Percentiles rank a stretch among this genome's conserved stretches.
Evolutionary conservation across 2,113 vertebrate genomes (phyloP).

Genomic region (Etheostoma cragini): DNA sequence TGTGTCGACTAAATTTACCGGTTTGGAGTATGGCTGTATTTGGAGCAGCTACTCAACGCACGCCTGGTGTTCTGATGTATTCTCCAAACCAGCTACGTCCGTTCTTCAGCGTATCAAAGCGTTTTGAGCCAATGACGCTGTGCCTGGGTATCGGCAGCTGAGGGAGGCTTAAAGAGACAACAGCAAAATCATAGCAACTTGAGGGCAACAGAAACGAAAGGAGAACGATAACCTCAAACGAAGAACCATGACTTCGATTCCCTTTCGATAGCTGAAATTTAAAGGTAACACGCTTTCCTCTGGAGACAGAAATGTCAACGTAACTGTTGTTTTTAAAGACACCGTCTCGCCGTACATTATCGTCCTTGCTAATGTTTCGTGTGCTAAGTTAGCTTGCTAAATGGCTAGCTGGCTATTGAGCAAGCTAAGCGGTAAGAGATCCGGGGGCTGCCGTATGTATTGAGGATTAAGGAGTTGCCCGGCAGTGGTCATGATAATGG

Average conservation of each 20-base stretch:
- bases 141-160: conserved; percentile 61
- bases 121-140: conserved; percentile 73
- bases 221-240: conserved; percentile 51
- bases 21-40: background rate
- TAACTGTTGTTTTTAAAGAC: background rate
- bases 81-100: conserved; percentile 69
- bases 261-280: conserved; percentile 47
- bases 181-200: conserved; percentile 77
- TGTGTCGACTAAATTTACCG: background rate
- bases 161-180: conserved; percentile 86
- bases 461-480: conserved; percentile 85
- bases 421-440: conserved; percentile 65
- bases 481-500: conserved; percentile 58
- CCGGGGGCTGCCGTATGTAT: conserved; percentile 57
- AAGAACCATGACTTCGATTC: conserved; percentile 71
- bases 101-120: conserved; percentile 60
- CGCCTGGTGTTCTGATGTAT: conserved; percentile 49
- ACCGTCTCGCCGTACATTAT: conserved; percentile 32
- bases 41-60: background rate
- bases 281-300: conserved; percentile 70
- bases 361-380: conserved; percentile 42
- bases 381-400: conserved; percentile 64
- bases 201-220: conserved; percentile 61
- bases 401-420: conserved; percentile 59
- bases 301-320: background rate